phyloP scores from a whole-genome alignment of 2,888 invertebrate genomes.

The Conops quadrifasciatus region DNA sequence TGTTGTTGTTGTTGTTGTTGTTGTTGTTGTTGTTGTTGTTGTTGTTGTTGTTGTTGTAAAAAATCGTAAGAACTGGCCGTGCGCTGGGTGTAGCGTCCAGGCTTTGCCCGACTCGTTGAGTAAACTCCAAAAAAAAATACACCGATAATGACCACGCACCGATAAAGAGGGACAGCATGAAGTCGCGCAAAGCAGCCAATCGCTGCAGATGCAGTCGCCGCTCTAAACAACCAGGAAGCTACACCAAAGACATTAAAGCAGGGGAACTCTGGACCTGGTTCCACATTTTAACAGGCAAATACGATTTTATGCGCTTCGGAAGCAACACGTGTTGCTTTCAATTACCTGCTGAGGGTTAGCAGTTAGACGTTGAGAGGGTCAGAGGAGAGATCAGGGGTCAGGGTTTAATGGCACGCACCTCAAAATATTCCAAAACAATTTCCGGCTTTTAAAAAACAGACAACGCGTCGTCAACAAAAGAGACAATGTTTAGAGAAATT shows the following conservation, averaged over 20 bases:
- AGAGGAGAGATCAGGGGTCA: background rate
- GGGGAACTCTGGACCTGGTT: background rate
- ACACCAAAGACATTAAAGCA: background rate
- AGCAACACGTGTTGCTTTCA: constrained; percentile 29
- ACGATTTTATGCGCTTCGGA: background rate
- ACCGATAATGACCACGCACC: too few species aligned
- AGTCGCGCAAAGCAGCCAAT: constrained; percentile 14
- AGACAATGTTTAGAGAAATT: too few species aligned
- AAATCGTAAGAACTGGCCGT: too few species aligned
- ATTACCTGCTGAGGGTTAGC: constrained; percentile 16
- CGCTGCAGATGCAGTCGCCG: background rate
- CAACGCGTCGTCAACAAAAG: background rate
- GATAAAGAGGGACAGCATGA: background rate
- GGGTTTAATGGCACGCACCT: background rate
- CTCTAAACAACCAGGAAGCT: background rate
- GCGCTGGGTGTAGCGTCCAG: too few species aligned
- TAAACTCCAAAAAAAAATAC: too few species aligned
- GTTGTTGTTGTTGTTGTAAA: too few species aligned
- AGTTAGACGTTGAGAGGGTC: background rate
- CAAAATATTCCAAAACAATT: background rate
- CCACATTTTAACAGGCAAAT: too few species aligned
- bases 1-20: too few species aligned
- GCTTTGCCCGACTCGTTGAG: too few species aligned
- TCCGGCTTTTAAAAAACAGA: background rate
- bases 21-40: too few species aligned